Conservation (phyloP, 2,113 vertebrate species). For the Cinclus cinclus region DNA sequence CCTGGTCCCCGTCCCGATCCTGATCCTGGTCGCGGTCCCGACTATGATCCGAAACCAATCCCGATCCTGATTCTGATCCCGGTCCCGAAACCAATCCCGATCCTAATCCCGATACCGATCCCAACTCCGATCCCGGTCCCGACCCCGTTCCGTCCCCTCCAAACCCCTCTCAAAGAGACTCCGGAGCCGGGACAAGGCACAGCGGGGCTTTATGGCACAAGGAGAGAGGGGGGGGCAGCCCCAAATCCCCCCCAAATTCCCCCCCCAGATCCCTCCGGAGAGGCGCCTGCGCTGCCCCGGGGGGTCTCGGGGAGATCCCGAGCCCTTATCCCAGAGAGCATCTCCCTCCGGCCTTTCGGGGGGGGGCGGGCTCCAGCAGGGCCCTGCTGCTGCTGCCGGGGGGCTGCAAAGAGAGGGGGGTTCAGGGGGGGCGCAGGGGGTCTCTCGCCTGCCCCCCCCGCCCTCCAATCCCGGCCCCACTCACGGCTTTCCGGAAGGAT, state of each 20-base stretch:
- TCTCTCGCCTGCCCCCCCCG: no score
- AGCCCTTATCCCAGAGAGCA: conserved; percentile 49
- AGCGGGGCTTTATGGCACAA: conserved; percentile 13
- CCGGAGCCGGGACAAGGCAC: neutral
- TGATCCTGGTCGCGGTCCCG: rapidly evolving
- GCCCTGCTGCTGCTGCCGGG: neutral
- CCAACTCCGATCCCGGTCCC: rapidly evolving
- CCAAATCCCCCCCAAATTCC: neutral
- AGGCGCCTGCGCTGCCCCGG: neutral
- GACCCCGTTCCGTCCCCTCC: neutral
- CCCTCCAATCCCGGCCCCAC: neutral
- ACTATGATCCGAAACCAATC: no score
- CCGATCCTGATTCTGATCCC: no score
- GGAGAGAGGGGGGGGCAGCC: neutral
- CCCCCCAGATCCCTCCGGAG: neutral
- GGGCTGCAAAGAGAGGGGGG: neutral
- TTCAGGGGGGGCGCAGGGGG: neutral
- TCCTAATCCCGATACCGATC: no score
- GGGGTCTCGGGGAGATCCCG: neutral
- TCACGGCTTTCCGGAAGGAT: conserved; percentile 81
- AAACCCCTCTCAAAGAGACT: neutral
- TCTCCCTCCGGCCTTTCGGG: conserved; percentile 49
- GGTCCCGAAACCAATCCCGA: no score
- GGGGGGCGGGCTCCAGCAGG: conserved; percentile 26
- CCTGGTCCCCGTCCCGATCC: rapidly evolving